A percentile compares a stretch with the other conserved stretches of the same genome.
Conservation (phyloP, 2,797 vertebrate genomes). For the Coregonus ussuriensis region DNA sequence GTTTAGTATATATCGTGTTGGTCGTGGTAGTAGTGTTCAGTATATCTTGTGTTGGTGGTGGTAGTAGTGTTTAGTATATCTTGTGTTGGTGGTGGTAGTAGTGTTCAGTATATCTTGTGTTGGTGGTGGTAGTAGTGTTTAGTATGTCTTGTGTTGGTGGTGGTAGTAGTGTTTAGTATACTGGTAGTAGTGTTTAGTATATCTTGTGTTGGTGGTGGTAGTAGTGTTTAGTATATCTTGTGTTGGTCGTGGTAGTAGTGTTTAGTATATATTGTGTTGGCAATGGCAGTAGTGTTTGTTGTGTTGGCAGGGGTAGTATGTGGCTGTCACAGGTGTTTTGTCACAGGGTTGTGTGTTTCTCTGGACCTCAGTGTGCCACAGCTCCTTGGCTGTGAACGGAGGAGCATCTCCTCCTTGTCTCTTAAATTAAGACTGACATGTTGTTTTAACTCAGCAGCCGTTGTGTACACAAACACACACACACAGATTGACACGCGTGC, state of each 20-base stretch:
- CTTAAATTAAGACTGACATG: constrained; percentile 5
- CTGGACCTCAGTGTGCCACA: constrained; percentile 9
- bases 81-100: no score
- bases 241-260: not conserved
- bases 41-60: no score
- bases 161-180: no score
- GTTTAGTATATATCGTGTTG: no score
- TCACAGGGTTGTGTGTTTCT: constrained; percentile 2
- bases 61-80: no score
- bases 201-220: not conserved
- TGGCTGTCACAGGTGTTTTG: not conserved
- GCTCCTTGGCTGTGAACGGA: constrained; percentile 16
- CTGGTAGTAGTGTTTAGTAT: not conserved
- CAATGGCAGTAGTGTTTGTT: not conserved
- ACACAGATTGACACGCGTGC: not conserved
- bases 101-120: no score
- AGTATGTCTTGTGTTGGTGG: no score
- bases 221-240: not conserved
- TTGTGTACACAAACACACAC: constrained; percentile 4
- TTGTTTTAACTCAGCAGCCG: not conserved
- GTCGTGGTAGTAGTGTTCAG: no score
- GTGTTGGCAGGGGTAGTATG: not conserved
- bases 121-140: no score
- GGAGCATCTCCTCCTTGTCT: not conserved
- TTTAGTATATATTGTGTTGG: not conserved